These are phyloP conservation scores for Teleogryllus occipitalis DNA, from an alignment of 1,140 invertebrate species.

Conservation along the genomic window DNA sequence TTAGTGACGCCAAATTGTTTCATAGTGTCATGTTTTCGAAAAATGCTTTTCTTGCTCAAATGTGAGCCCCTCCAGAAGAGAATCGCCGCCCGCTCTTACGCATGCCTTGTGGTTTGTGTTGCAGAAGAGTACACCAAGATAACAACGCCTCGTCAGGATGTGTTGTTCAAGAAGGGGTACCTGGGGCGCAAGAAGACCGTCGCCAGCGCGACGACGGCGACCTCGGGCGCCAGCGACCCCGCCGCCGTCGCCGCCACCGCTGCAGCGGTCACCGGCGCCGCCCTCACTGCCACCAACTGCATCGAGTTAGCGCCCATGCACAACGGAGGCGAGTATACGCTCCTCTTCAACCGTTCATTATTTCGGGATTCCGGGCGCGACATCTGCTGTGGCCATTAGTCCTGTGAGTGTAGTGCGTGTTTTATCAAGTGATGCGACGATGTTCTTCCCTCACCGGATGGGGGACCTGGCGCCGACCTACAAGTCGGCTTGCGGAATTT, in stretches of 20 bases:
- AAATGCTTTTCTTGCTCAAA: background rate
- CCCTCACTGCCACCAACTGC: slow-evolving; percentile 24
- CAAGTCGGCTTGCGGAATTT: too few relatives aligned
- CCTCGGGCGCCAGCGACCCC: slow-evolving; percentile 29
- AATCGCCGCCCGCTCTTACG: background rate
- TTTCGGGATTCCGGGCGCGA: too few relatives aligned
- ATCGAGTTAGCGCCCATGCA: slow-evolving; percentile 9
- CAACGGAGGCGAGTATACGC: slow-evolving; percentile 10
- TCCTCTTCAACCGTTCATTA: background rate
- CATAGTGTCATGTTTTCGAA: background rate
- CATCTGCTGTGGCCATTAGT: too few relatives aligned
- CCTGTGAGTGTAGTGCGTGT: too few relatives aligned
- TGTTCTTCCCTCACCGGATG: too few relatives aligned
- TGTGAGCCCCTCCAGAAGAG: background rate
- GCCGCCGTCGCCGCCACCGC: slow-evolving; percentile 40
- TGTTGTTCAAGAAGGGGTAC: slow-evolving; percentile 65
- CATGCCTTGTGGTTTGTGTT: slow-evolving; percentile 24
- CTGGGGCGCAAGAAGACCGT: slow-evolving; percentile 50
- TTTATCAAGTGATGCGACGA: too few relatives aligned
- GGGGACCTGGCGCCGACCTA: too few relatives aligned
- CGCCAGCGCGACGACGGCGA: slow-evolving; percentile 34
- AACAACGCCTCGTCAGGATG: slow-evolving; percentile 58
- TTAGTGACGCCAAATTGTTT: background rate
- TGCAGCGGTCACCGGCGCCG: slow-evolving; percentile 23
- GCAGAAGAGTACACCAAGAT: slow-evolving; percentile 61